Base-by-base conservation (phyloP, 2,888 invertebrate genomes). In the Eupithecia subfuscata region DNA sequence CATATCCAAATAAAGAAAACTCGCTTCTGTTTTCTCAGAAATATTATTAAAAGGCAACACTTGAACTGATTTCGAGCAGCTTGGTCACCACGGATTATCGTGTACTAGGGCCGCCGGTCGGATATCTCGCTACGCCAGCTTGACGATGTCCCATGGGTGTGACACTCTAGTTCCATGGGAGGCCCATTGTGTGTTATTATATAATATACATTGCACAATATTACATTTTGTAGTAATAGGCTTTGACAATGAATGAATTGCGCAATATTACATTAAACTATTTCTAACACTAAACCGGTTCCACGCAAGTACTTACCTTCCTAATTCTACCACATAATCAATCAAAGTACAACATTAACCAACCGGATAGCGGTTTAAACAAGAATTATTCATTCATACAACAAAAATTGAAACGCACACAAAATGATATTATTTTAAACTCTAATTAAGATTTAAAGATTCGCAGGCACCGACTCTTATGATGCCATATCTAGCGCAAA, bases 181-280 rank as follows among this genome's bases (percentile, higher is more conserved):
- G n/a, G n/a, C n/a, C n/a, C n/a, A n/a, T n/a, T n/a, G n/a, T n/a
- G n/a, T n/a, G n/a, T n/a, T n/a, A n/a, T n/a, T n/a, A n/a, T n/a
- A n/a, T n/a, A 30, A 30, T 30, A 56, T 22, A 12, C 4, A 22
- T 56, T 60, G 25, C 60, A 22, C 60, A 60, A 60, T n/a, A 52
- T 37, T 37, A 5, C 37, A 37, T 37, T 52, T n/a, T 9, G 2
- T 9, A 52, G 52, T 52, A n/a, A 52, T 43, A 12, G 11, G 8
- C 9, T 34, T n/a, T 30, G 34, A 65, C 65, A 67, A 65, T 67
- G 40, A 67, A 67, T 67, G 65, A 37, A 37, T 67, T 67, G 65
- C 65, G 1, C 65, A 67, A 67, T 40, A 67, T 67, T 67, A n/a
- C 37, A 22, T n/a, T 12, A 40, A 12, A 67, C 65, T 67, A 40